Conservation (phyloP, 2,888 invertebrate genomes). For the Troides helena region DNA sequence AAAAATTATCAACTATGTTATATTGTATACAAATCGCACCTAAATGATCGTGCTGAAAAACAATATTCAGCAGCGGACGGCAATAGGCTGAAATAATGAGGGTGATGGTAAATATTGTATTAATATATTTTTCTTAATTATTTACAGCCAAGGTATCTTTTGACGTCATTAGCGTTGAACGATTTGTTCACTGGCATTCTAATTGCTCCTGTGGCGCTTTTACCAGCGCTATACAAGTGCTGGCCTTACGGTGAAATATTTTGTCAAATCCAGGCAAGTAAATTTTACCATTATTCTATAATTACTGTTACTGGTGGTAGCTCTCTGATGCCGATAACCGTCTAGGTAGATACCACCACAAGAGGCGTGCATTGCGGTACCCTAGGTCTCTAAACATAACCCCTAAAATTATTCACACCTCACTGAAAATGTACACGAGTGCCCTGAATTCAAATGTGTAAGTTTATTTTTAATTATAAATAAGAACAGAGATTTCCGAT, state of each 20-base stretch:
- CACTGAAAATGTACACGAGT: no score
- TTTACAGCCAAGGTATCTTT: slow-evolving; percentile 89
- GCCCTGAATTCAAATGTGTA: no score
- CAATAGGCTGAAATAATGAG: no score
- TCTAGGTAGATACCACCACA: no score
- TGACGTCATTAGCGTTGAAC: slow-evolving; percentile 92
- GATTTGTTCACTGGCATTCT: slow-evolving; percentile 92
- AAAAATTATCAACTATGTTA: not conserved
- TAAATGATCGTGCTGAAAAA: no score
- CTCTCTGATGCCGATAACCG: no score
- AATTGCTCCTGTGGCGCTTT: slow-evolving; percentile 91
- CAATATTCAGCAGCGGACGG: no score
- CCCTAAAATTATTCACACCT: no score
- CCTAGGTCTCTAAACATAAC: no score
- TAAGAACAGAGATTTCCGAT: no score
- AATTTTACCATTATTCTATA: not conserved
- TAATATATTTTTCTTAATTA: slow-evolving; percentile 23
- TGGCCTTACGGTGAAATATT: slow-evolving; percentile 95
- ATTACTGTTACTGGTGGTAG: not conserved
- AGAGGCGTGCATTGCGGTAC: no score
- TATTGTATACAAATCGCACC: not conserved
- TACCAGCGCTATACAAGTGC: slow-evolving; percentile 91
- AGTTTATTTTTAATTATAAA: no score
- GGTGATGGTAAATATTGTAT: not conserved
- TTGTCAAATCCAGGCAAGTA: slow-evolving; percentile 92